phyloP scores from a whole-genome alignment of 1,140 invertebrate species.

The Pristionchus pacificus region DNA sequence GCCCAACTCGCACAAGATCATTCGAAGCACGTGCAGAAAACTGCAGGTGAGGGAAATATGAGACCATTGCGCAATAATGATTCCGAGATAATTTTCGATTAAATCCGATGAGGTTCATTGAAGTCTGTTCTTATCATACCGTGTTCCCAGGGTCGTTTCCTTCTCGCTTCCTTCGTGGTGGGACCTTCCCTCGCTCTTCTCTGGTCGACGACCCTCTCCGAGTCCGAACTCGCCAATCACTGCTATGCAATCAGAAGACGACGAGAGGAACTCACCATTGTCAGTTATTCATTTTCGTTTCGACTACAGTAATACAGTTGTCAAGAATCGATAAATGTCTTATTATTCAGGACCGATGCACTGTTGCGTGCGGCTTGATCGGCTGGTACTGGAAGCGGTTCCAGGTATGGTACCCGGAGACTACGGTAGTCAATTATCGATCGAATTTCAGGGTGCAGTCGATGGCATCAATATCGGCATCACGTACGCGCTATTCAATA shows the following conservation, averaged over 20 bases:
- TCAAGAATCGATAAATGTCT: no score
- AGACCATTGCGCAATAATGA: no score
- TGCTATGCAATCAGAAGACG: conserved; percentile 46
- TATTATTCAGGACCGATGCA: conserved; percentile 39
- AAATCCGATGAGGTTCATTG: no score
- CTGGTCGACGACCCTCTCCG: conserved; percentile 8
- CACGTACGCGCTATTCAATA: conserved; percentile 39
- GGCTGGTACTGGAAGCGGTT: conserved; percentile 55
- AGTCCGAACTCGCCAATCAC: conserved; percentile 30
- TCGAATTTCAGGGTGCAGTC: conserved; percentile 43
- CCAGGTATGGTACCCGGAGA: background rate
- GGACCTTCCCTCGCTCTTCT: conserved; percentile 37
- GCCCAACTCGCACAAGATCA: conserved; percentile 49
- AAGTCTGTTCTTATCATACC: conserved; percentile 14
- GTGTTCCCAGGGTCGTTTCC: conserved; percentile 43
- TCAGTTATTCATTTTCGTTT: conserved; percentile 4
- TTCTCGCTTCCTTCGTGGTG: conserved; percentile 37
- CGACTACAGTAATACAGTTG: no score
- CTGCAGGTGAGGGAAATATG: conserved; percentile 34
- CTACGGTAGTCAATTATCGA: background rate
- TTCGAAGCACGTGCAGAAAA: conserved; percentile 41
- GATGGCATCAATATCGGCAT: conserved; percentile 50
- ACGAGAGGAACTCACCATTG: conserved; percentile 23
- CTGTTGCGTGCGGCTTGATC: conserved; percentile 39
- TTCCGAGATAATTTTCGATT: no score